phyloP scores from a whole-genome alignment of 2,888 invertebrate genomes.

The Apotomis turbidana region DNA sequence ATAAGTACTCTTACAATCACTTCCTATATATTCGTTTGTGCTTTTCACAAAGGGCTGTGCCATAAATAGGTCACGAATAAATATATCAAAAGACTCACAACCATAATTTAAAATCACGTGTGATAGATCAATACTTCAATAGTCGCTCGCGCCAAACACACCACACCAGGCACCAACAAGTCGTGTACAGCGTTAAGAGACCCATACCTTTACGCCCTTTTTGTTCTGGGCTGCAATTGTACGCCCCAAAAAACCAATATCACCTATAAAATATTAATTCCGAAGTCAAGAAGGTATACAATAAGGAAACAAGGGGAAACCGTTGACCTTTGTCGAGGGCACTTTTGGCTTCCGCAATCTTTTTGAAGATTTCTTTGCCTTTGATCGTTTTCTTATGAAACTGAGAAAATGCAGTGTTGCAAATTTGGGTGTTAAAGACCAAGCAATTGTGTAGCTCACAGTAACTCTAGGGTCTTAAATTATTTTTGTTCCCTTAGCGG shows the following conservation, averaged over 20 bases:
- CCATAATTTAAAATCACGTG: slow-evolving; percentile 9
- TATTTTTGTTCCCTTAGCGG: too few species aligned
- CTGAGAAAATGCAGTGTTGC: slow-evolving; percentile 30
- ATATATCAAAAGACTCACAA: neutral
- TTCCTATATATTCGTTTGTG: neutral
- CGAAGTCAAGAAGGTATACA: slow-evolving; percentile 44
- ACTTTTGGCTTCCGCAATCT: slow-evolving; percentile 45
- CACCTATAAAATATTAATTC: slow-evolving; percentile 50
- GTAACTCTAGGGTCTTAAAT: too few species aligned
- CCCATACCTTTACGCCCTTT: neutral
- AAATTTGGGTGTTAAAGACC: neutral
- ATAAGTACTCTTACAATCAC: neutral
- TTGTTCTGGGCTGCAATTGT: neutral
- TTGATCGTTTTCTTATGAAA: slow-evolving; percentile 31
- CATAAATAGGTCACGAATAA: neutral
- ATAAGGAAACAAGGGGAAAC: slow-evolving; percentile 48
- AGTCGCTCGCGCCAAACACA: neutral
- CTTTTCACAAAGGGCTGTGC: neutral
- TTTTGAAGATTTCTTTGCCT: slow-evolving; percentile 48
- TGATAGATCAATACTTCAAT: neutral
- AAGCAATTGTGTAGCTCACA: too few species aligned
- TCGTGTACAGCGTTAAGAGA: neutral
- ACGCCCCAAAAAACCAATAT: slow-evolving; percentile 43
- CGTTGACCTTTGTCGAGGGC: slow-evolving; percentile 47
- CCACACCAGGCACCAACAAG: neutral